Conservation (phyloP, 2,113 vertebrate genomes). For the Poecile atricapillus region DNA sequence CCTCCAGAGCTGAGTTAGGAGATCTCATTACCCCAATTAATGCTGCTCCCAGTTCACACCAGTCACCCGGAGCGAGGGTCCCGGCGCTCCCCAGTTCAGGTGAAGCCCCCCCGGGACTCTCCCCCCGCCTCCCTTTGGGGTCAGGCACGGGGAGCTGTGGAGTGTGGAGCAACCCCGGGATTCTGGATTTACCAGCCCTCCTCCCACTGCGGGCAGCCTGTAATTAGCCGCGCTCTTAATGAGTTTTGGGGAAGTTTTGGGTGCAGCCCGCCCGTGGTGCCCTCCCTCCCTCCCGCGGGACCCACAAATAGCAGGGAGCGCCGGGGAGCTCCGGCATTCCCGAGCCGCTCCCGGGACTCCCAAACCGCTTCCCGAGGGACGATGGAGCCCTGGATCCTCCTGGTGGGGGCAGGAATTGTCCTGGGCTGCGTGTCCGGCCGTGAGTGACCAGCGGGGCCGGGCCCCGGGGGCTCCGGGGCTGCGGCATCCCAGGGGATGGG, state of each 20-base stretch:
- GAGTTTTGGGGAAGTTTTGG: neutral
- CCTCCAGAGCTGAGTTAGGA: neutral
- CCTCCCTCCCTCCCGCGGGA: neutral
- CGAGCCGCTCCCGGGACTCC: neutral
- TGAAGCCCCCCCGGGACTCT: neutral
- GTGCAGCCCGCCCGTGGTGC: neutral
- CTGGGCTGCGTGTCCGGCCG: neutral
- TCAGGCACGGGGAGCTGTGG: rapidly evolving
- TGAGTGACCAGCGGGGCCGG: neutral
- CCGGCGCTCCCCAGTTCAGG: neutral
- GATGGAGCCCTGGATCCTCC: conserved; percentile 1
- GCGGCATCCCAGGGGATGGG: neutral
- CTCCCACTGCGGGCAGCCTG: neutral
- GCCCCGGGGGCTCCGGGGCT: neutral
- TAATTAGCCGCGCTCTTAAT: neutral
- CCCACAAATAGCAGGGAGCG: neutral
- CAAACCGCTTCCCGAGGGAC: neutral
- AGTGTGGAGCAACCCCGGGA: neutral
- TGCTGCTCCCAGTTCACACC: neutral
- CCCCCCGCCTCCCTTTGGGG: rapidly evolving
- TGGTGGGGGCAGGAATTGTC: neutral
- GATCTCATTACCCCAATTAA: too few species aligned
- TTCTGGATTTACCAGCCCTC: conserved; percentile 43
- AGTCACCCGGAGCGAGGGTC: neutral
- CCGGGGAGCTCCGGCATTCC: neutral